Base-by-base conservation (phyloP, 2,113 vertebrate species). In the Odontesthes bonariensis region DNA sequence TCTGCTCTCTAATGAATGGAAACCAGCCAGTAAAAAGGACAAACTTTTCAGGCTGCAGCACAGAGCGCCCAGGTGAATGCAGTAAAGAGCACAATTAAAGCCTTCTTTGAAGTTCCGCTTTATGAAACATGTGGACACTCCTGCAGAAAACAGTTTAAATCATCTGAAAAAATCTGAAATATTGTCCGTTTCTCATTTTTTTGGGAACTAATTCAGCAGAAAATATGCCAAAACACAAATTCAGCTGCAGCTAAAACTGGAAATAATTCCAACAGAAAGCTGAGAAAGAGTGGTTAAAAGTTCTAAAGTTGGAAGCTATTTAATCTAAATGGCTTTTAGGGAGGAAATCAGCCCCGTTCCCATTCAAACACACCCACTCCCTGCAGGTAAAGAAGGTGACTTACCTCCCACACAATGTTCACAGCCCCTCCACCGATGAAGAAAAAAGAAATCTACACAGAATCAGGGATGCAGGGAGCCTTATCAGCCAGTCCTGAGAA, bases 361-460 rank as follows among this genome's bases (percentile, higher is more conserved):
- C 47, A 67, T 68, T 84, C 53, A 78, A 56, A 38, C 49, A n/a
- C 61, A 69, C 23, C 14, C 1, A 42, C 64, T 60, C 38, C 75
- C 72, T 42, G 54, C 85, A 90, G 88, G 91, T 89, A 87, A 69
- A 84, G 61, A 75, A 82, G 61, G 69, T 56, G 79, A 86, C 92
- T 91, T 92, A 93, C 92, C 92, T 85, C 74, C 13, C 53, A 16
- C 73, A 68, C 73, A 75, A 72, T 23, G 69, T 46, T 69, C 19
- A 20, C 67, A 59, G 77, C 67, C 67, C 72, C 54, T 83, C 72
- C 68, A 52, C 77, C 59, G 77, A 81, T 61, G 22, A n/a, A 70
- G 71, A 20, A 7, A 61, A n/a, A n/a, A n/a, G n/a, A n/a, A 80
- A 84, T 33, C 20, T 49, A 23, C 56, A 67, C 59, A 58, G 68